Evolutionary conservation across 2,113 vertebrate genomes (phyloP).

Genomic region (Eira barbara): DNA sequence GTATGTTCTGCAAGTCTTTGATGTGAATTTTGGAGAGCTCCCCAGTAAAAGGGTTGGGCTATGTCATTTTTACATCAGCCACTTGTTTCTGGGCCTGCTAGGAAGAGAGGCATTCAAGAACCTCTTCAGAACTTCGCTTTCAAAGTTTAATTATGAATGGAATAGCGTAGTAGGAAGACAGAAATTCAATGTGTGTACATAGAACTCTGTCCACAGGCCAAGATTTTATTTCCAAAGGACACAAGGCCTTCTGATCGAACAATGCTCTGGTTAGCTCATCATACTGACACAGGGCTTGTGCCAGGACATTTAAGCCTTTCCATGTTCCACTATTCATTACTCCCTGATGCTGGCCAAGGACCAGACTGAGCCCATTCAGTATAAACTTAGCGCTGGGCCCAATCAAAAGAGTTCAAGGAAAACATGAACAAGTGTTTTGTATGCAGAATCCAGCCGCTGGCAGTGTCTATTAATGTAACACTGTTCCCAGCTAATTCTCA

Average conservation of each 20-base stretch:
- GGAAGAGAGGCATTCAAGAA: conserved; percentile 66
- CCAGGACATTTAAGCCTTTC: conserved; percentile 75
- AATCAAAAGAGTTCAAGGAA: conserved; percentile 77
- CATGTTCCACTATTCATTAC: conserved; percentile 71
- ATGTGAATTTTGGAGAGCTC: conserved; percentile 62
- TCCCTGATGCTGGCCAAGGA: conserved; percentile 70
- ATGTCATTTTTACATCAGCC: conserved; percentile 61
- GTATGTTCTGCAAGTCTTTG: conserved; percentile 67
- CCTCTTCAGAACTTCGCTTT: conserved; percentile 76
- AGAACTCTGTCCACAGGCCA: conserved; percentile 73
- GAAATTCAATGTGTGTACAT: conserved; percentile 72
- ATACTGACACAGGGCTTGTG: conserved; percentile 66
- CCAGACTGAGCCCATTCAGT: conserved; percentile 74
- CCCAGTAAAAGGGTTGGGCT: conserved; percentile 58
- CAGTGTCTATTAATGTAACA: conserved; percentile 63
- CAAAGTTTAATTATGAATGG: conserved; percentile 77
- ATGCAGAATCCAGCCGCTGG: conserved; percentile 67
- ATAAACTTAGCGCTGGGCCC: conserved; percentile 64
- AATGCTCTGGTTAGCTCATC: conserved; percentile 76
- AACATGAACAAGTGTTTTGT: conserved; percentile 77
- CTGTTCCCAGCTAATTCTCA: conserved; percentile 74
- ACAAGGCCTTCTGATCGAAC: conserved; percentile 70
- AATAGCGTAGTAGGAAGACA: conserved; percentile 66
- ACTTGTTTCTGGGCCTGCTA: conserved; percentile 70
- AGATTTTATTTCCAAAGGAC: conserved; percentile 78